Conservation (phyloP, 2,113 vertebrate genomes). For the Phalacrocorax carbo region DNA sequence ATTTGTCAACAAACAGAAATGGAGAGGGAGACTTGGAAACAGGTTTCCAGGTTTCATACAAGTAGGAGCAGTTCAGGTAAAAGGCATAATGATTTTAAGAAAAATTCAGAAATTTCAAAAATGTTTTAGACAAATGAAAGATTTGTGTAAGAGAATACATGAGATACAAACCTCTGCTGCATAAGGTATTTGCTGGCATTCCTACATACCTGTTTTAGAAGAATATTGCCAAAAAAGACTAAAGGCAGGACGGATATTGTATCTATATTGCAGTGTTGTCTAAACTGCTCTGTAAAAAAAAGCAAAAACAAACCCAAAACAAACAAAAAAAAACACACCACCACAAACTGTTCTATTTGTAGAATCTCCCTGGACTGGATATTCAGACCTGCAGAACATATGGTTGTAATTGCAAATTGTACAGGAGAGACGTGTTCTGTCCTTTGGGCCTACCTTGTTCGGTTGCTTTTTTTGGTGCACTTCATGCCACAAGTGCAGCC, state of each 20-base stretch:
- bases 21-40: neutral
- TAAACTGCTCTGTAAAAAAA: neutral
- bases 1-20: neutral
- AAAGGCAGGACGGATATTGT: neutral
- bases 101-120: neutral
- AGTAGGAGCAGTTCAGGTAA: neutral
- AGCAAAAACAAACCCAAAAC: too few species aligned
- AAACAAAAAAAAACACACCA: too few species aligned
- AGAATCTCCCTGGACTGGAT: neutral
- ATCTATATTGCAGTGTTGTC: neutral
- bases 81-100: neutral
- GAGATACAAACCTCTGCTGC: too few species aligned
- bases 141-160: neutral
- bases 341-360: neutral
- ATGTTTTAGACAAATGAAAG: neutral
- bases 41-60: neutral
- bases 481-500: neutral
- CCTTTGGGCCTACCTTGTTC: neutral
- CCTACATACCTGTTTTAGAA: neutral
- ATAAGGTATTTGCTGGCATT: neutral
- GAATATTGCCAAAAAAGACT: neutral
- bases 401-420: neutral
- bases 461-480: rapidly evolving
- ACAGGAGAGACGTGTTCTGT: neutral
- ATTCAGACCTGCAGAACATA: neutral